Evolutionary conservation across 2,888 invertebrate genomes (phyloP).

Genomic region (Pheosia gnoma): DNA sequence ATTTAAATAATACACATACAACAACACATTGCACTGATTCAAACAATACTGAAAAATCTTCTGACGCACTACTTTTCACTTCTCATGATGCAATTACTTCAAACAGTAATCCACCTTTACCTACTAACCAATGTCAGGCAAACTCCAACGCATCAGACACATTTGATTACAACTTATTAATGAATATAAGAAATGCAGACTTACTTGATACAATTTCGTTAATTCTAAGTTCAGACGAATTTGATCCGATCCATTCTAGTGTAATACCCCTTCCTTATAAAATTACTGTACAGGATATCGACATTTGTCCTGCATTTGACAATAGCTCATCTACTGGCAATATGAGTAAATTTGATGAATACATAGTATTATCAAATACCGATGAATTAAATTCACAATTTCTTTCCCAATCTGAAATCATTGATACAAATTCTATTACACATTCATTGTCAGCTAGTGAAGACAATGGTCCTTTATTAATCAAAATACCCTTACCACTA

Average conservation of each 20-base stretch:
- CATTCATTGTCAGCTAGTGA: neutral
- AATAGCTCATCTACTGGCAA: neutral
- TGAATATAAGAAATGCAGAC: neutral
- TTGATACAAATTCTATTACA: neutral
- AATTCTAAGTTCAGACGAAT: neutral
- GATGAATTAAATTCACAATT: neutral
- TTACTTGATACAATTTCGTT: neutral
- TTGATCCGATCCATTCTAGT: neutral
- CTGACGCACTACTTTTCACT: neutral
- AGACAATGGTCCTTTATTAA: neutral
- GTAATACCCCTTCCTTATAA: neutral
- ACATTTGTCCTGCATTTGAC: neutral
- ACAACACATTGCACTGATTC: neutral
- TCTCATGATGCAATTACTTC: neutral
- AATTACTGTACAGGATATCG: neutral
- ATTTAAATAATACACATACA: neutral
- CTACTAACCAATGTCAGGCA: neutral
- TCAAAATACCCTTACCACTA: constrained; percentile 2
- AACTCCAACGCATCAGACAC: neutral
- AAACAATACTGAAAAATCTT: neutral
- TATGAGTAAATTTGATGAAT: neutral
- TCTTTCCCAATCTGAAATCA: neutral
- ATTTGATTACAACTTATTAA: neutral
- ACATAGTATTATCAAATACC: neutral
- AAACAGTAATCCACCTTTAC: neutral